These are phyloP conservation scores for Erebia palarica DNA, from an alignment of 2,888 invertebrate genomes.

Conservation along the genomic window DNA sequence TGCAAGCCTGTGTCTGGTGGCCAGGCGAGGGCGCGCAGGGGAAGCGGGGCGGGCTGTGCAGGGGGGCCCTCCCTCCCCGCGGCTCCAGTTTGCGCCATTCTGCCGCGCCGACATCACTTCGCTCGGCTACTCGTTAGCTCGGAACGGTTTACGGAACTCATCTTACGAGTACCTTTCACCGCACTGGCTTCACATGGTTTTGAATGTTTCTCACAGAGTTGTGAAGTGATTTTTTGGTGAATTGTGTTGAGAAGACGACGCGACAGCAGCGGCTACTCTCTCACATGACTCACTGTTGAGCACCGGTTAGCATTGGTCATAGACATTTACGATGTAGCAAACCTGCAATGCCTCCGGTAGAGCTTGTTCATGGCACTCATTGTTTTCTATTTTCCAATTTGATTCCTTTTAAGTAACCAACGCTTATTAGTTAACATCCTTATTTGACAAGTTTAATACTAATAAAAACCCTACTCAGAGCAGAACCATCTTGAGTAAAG, in stretches of 20 bases:
- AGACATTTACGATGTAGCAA: conserved; percentile 53
- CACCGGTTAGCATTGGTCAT: conserved; percentile 57
- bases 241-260: conserved; percentile 54
- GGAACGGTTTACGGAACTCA: conserved; percentile 72
- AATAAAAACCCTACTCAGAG: background rate
- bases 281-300: conserved; percentile 58
- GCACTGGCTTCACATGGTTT: conserved; percentile 68
- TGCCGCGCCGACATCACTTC: conserved; percentile 74
- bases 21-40: conserved; percentile 45
- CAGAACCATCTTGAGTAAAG: background rate
- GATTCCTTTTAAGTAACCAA: conserved; percentile 4
- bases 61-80: conserved; percentile 55
- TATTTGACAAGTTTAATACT: background rate
- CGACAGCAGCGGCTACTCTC: conserved; percentile 63
- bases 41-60: conserved; percentile 39
- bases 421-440: background rate
- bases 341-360: conserved; percentile 39
- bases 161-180: conserved; percentile 72
- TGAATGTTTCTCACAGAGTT: conserved; percentile 67
- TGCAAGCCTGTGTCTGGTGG: conserved; percentile 75
- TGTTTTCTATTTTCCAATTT: conserved; percentile 3
- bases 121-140: conserved; percentile 69
- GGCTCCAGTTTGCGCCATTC: conserved; percentile 78
- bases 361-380: background rate
- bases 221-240: conserved; percentile 79